Evolutionary conservation across 2,113 vertebrate species (phyloP).

Genomic region (Hydrolagus affinis): DNA sequence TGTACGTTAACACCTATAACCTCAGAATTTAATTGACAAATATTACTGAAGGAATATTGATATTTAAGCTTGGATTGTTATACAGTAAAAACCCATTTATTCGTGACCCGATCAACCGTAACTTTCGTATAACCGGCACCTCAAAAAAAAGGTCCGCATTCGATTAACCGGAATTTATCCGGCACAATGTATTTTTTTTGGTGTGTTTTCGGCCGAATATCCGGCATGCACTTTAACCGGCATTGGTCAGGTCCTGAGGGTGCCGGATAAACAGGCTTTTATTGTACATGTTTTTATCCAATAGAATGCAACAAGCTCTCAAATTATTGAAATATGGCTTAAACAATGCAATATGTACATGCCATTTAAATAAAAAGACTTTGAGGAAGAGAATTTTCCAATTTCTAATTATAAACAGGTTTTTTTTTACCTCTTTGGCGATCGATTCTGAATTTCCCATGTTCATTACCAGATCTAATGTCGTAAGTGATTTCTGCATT

Average conservation of each 20-base stretch:
- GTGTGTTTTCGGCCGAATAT: too few species aligned
- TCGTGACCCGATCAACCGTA: too few species aligned
- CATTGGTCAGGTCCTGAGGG: too few species aligned
- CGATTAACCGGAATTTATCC: too few species aligned
- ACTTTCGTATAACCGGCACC: too few species aligned
- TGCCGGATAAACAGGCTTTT: too few species aligned
- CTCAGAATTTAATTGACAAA: neutral
- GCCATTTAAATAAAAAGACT: neutral
- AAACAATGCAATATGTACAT: neutral
- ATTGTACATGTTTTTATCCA: neutral
- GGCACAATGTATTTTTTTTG: too few species aligned
- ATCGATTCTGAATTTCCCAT: constrained; percentile 81
- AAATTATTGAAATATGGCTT: neutral
- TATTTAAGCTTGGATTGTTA: neutral
- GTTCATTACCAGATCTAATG: constrained; percentile 87
- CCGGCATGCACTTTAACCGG: too few species aligned
- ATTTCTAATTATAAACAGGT: neutral
- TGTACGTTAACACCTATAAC: too few species aligned
- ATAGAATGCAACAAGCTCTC: neutral
- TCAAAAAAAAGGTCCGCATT: too few species aligned
- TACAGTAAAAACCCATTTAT: too few species aligned
- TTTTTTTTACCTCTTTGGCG: constrained; percentile 67
- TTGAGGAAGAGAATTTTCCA: neutral
- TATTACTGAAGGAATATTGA: neutral
- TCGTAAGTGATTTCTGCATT: constrained; percentile 90